Percentiles rank a stretch among this genome's conserved stretches.
These are phyloP conservation scores for Urocolius indicus DNA, from an alignment of 2,113 vertebrate species.

Conservation along the genomic window DNA sequence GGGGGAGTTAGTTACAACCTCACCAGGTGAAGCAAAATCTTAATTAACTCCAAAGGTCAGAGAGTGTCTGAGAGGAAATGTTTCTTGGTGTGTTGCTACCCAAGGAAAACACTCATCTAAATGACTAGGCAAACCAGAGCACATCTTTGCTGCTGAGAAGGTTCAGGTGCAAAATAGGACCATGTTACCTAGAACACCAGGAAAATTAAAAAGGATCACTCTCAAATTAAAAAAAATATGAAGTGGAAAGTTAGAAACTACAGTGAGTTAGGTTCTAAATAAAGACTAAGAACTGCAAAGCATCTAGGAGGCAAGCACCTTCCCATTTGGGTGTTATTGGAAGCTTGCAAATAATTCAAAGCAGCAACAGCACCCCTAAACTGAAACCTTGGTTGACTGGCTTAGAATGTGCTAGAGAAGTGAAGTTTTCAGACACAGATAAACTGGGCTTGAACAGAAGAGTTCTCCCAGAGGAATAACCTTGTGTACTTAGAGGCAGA, in stretches of 20 bases:
- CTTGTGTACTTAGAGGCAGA: accelerated
- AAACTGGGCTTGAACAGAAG: neutral
- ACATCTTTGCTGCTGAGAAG: neutral
- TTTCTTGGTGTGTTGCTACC: neutral
- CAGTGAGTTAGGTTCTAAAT: neutral
- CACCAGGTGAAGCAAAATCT: neutral
- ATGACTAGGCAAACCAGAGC: neutral
- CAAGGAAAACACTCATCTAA: neutral
- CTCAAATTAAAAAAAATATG: neutral
- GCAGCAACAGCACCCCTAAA: neutral
- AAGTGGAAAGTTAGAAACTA: neutral
- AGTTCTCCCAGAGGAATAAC: neutral
- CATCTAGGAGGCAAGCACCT: neutral
- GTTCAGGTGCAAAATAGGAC: neutral
- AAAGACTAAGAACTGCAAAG: neutral
- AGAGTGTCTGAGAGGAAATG: accelerated
- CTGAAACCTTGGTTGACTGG: neutral
- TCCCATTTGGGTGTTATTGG: neutral
- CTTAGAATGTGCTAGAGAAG: neutral
- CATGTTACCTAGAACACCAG: neutral
- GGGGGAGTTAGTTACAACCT: neutral
- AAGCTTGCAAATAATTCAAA: neutral
- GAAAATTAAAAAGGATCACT: neutral
- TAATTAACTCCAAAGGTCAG: neutral
- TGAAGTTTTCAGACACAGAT: neutral